A percentile compares a stretch with the other conserved stretches of the same genome.
These are phyloP conservation scores for Myotis planiceps DNA, from an alignment of 2,797 vertebrate species.

Conservation along the genomic window DNA sequence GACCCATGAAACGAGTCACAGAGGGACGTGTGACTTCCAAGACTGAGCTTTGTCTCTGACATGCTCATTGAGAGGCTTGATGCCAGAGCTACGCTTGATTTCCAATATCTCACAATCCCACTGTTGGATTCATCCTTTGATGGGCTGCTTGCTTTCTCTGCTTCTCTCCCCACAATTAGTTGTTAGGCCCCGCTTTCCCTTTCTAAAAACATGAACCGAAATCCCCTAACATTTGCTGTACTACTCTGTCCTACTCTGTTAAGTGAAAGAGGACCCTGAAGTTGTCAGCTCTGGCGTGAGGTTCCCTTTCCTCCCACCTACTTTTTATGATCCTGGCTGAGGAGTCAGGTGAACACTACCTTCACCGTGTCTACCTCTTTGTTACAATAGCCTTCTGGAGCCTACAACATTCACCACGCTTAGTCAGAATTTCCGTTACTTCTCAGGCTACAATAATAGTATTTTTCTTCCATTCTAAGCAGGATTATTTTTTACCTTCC, in stretches of 20 bases:
- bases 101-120: neutral
- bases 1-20: neutral
- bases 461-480: neutral
- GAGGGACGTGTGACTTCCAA: neutral
- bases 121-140: neutral
- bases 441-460: neutral
- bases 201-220: neutral
- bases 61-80: neutral
- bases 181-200: neutral
- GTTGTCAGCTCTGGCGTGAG: neutral
- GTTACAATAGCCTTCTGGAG: neutral
- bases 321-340: neutral
- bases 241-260: neutral
- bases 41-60: neutral
- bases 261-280: neutral
- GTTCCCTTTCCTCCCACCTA: neutral
- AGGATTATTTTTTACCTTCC: neutral
- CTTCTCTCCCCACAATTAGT: neutral
- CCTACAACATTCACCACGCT: neutral
- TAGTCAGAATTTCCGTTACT: neutral
- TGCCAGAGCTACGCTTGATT: neutral
- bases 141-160: neutral
- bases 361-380: neutral
- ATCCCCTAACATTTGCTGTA: neutral
- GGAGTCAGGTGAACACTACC: neutral